Evolutionary conservation across 2,888 invertebrate species (phyloP).

Genomic region (Caenorhabditis panamensis): DNA sequence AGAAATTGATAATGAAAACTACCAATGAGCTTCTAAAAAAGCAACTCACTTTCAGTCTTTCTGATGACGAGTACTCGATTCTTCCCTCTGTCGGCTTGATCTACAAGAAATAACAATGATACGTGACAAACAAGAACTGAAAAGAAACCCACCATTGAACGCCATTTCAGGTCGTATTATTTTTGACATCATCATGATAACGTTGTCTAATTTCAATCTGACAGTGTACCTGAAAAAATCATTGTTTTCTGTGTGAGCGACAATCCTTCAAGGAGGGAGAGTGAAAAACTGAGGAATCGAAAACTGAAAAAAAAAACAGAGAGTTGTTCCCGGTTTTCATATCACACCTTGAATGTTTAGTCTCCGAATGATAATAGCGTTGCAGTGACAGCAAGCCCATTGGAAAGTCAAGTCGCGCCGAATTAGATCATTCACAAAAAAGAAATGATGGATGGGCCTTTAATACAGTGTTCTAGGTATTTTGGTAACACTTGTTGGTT

Average conservation of each 20-base stretch:
- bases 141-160: conserved; percentile 35
- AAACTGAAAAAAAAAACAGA: not conserved
- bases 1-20: too few species aligned
- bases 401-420: conserved; percentile 6
- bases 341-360: conserved; percentile 32
- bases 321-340: not conserved
- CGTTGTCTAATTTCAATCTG: conserved; percentile 9
- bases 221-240: conserved; percentile 29
- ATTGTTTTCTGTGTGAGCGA: not conserved
- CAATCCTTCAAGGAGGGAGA: not conserved
- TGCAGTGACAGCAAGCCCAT: conserved; percentile 43
- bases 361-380: conserved; percentile 41
- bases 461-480: conserved; percentile 9
- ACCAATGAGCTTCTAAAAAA: too few species aligned
- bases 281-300: not conserved
- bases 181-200: conserved; percentile 47
- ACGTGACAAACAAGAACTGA: conserved; percentile 8
- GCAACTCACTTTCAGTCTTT: conserved; percentile 34
- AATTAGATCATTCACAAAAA: not conserved
- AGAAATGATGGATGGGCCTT: conserved; percentile 21
- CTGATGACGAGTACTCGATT: conserved; percentile 38
- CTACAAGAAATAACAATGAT: conserved; percentile 18
- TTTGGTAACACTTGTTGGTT: conserved; percentile 18
- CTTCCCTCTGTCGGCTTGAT: conserved; percentile 46
- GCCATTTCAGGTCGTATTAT: conserved; percentile 52